Percentiles rank a stretch among this genome's conserved stretches.
These are phyloP conservation scores for Brenthis daphne DNA, from an alignment of 2,888 invertebrate genomes.

Conservation along the genomic window DNA sequence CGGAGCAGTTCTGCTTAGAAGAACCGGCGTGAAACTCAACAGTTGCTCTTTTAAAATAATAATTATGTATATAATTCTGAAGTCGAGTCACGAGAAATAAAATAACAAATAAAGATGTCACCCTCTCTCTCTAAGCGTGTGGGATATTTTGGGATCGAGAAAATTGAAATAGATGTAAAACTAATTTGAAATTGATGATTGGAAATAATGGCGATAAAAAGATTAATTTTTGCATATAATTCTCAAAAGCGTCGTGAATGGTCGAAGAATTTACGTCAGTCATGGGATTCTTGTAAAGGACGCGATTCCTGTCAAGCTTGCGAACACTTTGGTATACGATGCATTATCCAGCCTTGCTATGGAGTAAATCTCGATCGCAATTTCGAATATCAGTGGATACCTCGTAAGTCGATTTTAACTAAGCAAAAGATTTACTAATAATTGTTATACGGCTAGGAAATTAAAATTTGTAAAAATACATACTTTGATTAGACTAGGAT, in stretches of 20 bases:
- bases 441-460: neutral
- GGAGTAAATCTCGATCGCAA: slow-evolving; percentile 75
- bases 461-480: neutral
- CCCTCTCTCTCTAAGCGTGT: too few species aligned
- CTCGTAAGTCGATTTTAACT: slow-evolving; percentile 52
- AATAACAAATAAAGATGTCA: too few species aligned
- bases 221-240: slow-evolving; percentile 7
- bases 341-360: slow-evolving; percentile 66
- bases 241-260: slow-evolving; percentile 62
- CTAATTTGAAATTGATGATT: too few species aligned
- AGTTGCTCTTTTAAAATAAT: too few species aligned
- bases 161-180: too few species aligned
- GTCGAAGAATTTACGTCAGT: slow-evolving; percentile 70
- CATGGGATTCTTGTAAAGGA: slow-evolving; percentile 64
- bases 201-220: too few species aligned
- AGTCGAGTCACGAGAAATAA: too few species aligned
- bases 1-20: too few species aligned
- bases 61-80: too few species aligned
- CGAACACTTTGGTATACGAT: slow-evolving; percentile 59
- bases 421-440: neutral
- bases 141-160: too few species aligned
- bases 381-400: slow-evolving; percentile 78
- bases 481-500: neutral
- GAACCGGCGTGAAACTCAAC: too few species aligned
- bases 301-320: slow-evolving; percentile 58